Evolutionary conservation across 2,113 vertebrate genomes (phyloP).

Genomic region (Petrocephalus microphthalmus): DNA sequence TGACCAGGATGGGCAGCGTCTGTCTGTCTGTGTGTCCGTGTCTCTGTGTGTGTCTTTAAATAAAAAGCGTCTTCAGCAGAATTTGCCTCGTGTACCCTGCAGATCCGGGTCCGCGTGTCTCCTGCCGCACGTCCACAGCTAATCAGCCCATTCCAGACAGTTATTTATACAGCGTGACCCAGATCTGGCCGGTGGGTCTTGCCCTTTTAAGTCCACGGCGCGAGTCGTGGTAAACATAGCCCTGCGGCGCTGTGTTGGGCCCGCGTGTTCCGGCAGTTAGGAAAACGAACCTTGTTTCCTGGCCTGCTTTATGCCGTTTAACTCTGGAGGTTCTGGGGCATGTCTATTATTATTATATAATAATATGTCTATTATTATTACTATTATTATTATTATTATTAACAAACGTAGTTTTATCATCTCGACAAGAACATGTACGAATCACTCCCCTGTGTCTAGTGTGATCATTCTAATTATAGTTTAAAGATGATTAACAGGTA

Average conservation of each 20-base stretch:
- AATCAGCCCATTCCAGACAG: not conserved
- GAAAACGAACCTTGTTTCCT: not conserved
- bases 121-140: not conserved
- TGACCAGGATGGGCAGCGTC: not conserved
- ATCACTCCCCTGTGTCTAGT: not conserved
- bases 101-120: not conserved
- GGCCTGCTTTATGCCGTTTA: not conserved
- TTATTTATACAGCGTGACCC: conserved; percentile 1
- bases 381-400: too few species aligned
- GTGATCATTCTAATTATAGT: not conserved
- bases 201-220: not conserved
- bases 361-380: too few species aligned
- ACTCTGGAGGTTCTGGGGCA: not conserved
- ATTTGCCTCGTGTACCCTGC: not conserved
- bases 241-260: not conserved
- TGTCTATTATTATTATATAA: not conserved
- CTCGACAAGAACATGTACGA: not conserved
- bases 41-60: not conserved
- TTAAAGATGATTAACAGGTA: not conserved
- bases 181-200: not conserved
- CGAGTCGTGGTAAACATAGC: not conserved
- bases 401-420: not conserved
- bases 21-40: not conserved
- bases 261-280: not conserved
- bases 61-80: not conserved